phyloP scores from a whole-genome alignment of 37 sponge, comb jelly and placozoan species.

The Ianthella basta region DNA sequence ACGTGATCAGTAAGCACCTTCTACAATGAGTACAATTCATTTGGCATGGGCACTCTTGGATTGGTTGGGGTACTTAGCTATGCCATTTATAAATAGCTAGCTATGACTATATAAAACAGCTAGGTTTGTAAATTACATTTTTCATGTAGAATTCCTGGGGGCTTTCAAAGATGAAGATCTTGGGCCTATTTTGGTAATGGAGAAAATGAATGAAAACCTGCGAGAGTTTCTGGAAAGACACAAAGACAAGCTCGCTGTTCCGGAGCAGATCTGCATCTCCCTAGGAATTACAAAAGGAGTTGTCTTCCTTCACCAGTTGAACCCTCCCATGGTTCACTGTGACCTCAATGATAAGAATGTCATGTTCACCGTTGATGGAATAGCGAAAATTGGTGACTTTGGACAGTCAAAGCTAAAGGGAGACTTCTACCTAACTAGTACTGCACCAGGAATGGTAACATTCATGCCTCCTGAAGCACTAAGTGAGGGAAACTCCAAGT shows the following conservation, averaged over 20 bases:
- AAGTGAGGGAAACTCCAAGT: not conserved
- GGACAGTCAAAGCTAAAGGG: not conserved
- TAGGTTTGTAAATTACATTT: too few relatives aligned
- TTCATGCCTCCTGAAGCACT: constrained; percentile 24
- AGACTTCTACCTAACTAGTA: not conserved
- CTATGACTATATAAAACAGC: too few relatives aligned
- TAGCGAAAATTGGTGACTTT: constrained; percentile 14
- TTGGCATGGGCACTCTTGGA: too few relatives aligned
- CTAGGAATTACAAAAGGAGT: not conserved
- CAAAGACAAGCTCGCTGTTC: not conserved
- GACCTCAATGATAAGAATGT: constrained; percentile 26
- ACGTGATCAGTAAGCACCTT: too few relatives aligned
- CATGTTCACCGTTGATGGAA: not conserved
- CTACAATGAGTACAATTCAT: too few relatives aligned
- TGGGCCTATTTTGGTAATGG: not conserved
- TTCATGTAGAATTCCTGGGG: too few relatives aligned
- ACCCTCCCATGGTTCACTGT: not conserved
- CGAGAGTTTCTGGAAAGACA: not conserved
- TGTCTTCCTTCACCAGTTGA: constrained; percentile 3
- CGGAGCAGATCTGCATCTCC: not conserved
- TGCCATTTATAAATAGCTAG: too few relatives aligned
- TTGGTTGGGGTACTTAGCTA: too few relatives aligned
- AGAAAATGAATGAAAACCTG: not conserved
- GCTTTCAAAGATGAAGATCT: not conserved
- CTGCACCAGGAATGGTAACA: not conserved